These are phyloP conservation scores for Xestia ashworthii DNA, from an alignment of 2,888 invertebrate species.

Conservation along the genomic window DNA sequence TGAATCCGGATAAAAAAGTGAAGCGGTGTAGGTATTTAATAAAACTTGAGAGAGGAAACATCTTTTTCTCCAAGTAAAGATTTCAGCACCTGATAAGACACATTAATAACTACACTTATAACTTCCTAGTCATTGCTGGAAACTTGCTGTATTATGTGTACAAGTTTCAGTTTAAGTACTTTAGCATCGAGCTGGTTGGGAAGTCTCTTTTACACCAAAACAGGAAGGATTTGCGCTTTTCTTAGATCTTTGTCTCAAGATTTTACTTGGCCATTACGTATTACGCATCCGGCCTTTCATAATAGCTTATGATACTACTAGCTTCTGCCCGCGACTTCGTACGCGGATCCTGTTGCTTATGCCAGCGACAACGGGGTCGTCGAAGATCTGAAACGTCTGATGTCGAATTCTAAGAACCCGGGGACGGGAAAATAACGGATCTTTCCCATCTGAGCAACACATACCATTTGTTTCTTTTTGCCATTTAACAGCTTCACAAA, in stretches of 20 bases:
- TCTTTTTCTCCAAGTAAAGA: not conserved
- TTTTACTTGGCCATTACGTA: not conserved
- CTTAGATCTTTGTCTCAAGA: slow-evolving; percentile 9
- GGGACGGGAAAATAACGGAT: too few relatives aligned
- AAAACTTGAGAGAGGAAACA: not conserved
- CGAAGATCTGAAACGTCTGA: too few relatives aligned
- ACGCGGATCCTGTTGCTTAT: too few relatives aligned
- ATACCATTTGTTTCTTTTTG: too few relatives aligned
- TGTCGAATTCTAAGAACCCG: too few relatives aligned
- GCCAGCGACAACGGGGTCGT: too few relatives aligned
- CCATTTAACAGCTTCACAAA: too few relatives aligned
- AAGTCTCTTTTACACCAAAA: slow-evolving; percentile 25
- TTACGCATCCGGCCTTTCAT: not conserved
- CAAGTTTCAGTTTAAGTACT: slow-evolving; percentile 28
- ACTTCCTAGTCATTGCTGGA: not conserved
- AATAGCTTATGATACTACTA: not conserved
- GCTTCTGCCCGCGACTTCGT: too few relatives aligned
- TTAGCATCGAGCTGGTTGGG: slow-evolving; percentile 11
- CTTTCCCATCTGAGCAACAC: too few relatives aligned
- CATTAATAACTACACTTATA: not conserved
- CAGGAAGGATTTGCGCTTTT: slow-evolving; percentile 1
- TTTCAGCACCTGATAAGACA: not conserved
- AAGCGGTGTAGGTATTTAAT: not conserved
- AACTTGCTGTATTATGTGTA: not conserved
- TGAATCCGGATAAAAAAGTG: not conserved